Conservation (phyloP, 2,797 vertebrate species). For the Argyrosomus regius region DNA sequence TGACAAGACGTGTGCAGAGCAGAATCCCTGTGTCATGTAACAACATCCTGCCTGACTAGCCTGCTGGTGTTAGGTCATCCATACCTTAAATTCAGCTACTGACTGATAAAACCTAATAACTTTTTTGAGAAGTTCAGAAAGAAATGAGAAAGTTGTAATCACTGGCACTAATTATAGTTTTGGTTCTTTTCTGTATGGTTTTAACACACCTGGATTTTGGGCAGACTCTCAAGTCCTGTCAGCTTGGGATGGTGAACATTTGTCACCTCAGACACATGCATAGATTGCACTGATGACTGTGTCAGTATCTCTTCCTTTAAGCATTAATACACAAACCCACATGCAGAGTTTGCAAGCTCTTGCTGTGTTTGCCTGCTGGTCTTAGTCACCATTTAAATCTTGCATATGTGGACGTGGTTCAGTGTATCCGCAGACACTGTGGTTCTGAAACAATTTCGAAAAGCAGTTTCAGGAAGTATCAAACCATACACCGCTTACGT, state of each 20-base stretch:
- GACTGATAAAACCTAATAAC: background rate
- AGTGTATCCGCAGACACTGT: background rate
- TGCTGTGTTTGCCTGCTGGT: slow-evolving; percentile 25
- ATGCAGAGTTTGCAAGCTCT: slow-evolving; percentile 24
- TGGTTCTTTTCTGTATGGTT: no score
- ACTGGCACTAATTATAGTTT: no score
- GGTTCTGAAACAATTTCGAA: background rate
- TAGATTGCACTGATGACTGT: background rate
- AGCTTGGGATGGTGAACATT: no score
- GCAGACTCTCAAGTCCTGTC: background rate
- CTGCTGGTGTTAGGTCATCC: background rate
- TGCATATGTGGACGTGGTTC: slow-evolving; percentile 43
- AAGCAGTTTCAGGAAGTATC: slow-evolving; percentile 40
- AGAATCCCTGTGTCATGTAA: slow-evolving; percentile 6
- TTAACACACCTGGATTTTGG: slow-evolving; percentile 13
- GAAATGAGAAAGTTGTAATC: no score
- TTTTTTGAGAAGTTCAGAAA: no score
- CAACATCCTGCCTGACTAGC: background rate
- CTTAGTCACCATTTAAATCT: background rate
- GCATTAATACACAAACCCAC: background rate
- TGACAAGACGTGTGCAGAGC: slow-evolving; percentile 16
- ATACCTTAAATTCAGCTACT: background rate
- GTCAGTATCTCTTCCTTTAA: slow-evolving; percentile 36
- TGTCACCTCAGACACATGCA: no score
- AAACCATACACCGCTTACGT: slow-evolving; percentile 2